These are phyloP conservation scores for Otocyon megalotis DNA, from an alignment of 2,113 vertebrate species.

Conservation along the genomic window DNA sequence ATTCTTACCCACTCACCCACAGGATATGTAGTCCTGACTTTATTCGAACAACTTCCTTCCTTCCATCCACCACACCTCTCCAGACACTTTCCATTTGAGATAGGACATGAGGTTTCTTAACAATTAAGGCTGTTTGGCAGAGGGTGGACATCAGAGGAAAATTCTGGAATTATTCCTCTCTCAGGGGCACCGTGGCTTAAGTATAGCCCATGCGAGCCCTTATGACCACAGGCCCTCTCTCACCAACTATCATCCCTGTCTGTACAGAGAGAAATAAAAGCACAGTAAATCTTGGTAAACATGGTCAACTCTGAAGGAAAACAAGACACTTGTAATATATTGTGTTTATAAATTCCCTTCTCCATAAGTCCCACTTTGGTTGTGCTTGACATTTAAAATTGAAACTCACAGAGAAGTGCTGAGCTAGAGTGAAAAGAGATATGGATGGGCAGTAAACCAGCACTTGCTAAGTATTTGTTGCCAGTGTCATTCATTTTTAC, in stretches of 20 bases:
- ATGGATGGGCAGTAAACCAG: background rate
- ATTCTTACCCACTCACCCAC: background rate
- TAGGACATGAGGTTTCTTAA: background rate
- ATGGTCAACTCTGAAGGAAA: slow-evolving; percentile 15
- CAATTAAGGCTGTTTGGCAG: background rate
- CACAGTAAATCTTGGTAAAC: background rate
- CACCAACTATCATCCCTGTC: background rate
- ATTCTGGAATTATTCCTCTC: background rate
- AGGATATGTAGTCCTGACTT: background rate
- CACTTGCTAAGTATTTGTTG: background rate
- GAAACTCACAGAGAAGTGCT: background rate
- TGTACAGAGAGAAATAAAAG: background rate
- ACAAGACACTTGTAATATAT: background rate
- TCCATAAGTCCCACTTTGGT: background rate
- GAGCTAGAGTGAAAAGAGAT: background rate
- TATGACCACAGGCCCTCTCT: background rate
- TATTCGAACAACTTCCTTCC: background rate
- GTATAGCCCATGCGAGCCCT: background rate
- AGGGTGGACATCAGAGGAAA: background rate
- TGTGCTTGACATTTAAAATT: slow-evolving; percentile 7
- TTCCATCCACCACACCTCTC: background rate
- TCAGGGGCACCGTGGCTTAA: background rate
- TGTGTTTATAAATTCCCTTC: background rate
- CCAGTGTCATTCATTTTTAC: background rate
- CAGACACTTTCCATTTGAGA: background rate